Conservation (phyloP, 1,140 invertebrate genomes). For the Triops longicaudatus region DNA sequence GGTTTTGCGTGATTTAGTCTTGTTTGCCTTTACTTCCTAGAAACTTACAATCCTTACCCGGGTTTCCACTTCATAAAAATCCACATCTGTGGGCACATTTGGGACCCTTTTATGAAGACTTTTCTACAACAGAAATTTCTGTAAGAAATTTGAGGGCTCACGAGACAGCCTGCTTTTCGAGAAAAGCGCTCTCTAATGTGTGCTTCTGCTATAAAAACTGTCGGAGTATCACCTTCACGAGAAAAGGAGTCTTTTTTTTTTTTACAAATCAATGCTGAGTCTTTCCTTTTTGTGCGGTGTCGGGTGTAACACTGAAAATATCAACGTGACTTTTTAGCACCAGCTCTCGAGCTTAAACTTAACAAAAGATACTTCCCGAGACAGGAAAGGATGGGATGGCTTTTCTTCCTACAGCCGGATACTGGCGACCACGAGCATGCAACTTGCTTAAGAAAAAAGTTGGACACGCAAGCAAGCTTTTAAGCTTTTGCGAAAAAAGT, state of each 20-base stretch:
- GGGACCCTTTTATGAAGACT: neutral
- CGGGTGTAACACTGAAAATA: neutral
- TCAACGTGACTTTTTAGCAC: slow-evolving; percentile 6
- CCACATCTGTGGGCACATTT: no score
- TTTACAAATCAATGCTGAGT: neutral
- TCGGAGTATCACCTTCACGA: neutral
- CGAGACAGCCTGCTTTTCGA: neutral
- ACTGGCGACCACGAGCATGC: neutral
- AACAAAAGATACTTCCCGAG: neutral
- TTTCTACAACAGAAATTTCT: neutral
- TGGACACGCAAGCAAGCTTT: neutral
- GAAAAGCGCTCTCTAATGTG: neutral
- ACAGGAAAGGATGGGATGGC: neutral
- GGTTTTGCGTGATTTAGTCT: no score
- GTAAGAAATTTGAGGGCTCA: neutral
- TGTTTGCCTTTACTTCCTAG: no score
- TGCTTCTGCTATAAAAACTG: neutral
- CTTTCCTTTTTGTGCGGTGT: neutral
- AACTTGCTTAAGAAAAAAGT: neutral
- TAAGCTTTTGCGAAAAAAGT: neutral
- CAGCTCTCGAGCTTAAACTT: neutral
- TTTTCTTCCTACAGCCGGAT: neutral
- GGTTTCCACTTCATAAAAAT: no score
- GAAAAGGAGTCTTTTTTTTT: neutral
- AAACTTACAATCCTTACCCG: no score